Conservation (phyloP, 2,888 invertebrate species). For the Heteromyza rotundicornis region DNA sequence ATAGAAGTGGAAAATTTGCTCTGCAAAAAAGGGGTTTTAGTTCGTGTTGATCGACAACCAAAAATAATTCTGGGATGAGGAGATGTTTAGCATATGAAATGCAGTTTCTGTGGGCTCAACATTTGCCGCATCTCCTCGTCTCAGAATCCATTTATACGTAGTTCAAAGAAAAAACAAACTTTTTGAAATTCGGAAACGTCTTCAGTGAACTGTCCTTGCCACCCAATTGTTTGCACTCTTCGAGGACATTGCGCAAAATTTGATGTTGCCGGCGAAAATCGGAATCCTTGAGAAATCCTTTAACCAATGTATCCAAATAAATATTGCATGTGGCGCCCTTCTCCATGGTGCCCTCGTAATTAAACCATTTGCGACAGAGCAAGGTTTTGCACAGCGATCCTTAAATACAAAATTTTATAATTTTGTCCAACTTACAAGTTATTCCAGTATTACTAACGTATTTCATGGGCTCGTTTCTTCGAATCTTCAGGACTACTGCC, state of each 20-base stretch:
- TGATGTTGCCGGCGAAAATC: constrained; percentile 68
- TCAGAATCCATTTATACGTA: too few species aligned
- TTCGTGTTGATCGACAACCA: not conserved
- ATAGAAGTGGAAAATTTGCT: constrained; percentile 72
- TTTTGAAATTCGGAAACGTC: constrained; percentile 71
- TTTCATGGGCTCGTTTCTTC: constrained; percentile 40
- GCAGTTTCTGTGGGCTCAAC: too few species aligned
- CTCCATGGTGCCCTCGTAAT: constrained; percentile 68
- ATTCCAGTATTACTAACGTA: constrained; percentile 41
- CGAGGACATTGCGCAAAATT: constrained; percentile 66
- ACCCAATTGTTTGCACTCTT: constrained; percentile 67
- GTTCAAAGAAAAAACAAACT: constrained; percentile 52
- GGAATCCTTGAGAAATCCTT: constrained; percentile 69
- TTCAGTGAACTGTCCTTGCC: constrained; percentile 67
- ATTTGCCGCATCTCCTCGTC: too few species aligned
- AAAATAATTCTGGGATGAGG: too few species aligned
- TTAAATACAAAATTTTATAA: constrained; percentile 16
- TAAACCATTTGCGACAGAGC: constrained; percentile 74
- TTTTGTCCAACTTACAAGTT: not conserved
- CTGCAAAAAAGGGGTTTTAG: constrained; percentile 39
- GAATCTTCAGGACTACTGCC: constrained; percentile 22
- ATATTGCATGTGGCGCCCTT: constrained; percentile 72
- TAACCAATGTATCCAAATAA: constrained; percentile 69
- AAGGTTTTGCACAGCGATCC: constrained; percentile 65
- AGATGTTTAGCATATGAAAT: too few species aligned